phyloP scores from a whole-genome alignment of 2,797 vertebrate genomes.

The Xenentodon cancila region DNA sequence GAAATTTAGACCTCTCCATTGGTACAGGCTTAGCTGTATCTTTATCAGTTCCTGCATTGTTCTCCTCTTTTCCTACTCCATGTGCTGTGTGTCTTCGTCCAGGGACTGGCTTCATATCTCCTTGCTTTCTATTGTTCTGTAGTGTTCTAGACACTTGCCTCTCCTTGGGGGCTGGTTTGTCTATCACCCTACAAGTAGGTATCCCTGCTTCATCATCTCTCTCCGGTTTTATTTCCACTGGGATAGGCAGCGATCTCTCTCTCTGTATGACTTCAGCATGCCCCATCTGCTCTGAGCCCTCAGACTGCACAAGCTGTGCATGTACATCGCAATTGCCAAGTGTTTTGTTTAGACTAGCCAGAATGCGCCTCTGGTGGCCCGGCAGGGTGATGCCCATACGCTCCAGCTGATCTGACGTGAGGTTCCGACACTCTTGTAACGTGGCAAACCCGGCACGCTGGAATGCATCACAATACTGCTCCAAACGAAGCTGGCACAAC shows the following conservation, averaged over 20 bases:
- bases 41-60: neutral
- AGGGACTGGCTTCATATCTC: constrained; percentile 20
- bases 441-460: constrained; percentile 70
- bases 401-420: constrained; percentile 80
- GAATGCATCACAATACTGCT: constrained; percentile 87
- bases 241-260: constrained; percentile 35
- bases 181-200: constrained; percentile 43
- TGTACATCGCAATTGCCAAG: constrained; percentile 44
- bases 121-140: constrained; percentile 32
- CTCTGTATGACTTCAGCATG: constrained; percentile 8
- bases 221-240: constrained; percentile 29
- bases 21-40: constrained; percentile 79
- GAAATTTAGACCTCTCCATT: constrained; percentile 86
- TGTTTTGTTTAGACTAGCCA: constrained; percentile 87
- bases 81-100: constrained; percentile 23
- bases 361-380: constrained; percentile 90
- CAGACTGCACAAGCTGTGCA: constrained; percentile 17
- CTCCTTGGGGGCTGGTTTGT: constrained; percentile 58
- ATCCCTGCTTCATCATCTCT: constrained; percentile 9
- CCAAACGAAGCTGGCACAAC: constrained; percentile 87
- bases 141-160: constrained; percentile 33
- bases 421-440: constrained; percentile 81
- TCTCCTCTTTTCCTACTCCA: constrained; percentile 32
- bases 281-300: constrained; percentile 21
- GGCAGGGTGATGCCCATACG: constrained; percentile 86